Evolutionary conservation across 2,113 vertebrate genomes (phyloP).

Genomic region (Dendropsophus ebraccatus): DNA sequence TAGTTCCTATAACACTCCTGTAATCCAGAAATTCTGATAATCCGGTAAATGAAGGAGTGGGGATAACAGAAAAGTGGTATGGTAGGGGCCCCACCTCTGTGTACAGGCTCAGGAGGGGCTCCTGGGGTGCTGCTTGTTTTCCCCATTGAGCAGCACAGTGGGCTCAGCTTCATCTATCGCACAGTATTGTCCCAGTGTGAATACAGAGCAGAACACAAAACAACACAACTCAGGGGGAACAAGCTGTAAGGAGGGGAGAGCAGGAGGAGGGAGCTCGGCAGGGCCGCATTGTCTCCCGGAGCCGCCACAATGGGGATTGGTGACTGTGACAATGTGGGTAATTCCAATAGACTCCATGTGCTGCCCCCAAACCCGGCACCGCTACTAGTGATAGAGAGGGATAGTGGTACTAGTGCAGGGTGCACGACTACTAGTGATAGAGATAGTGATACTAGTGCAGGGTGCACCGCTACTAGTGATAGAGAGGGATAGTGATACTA

Average conservation of each 20-base stretch:
- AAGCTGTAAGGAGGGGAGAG: neutral
- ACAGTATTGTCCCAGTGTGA: neutral
- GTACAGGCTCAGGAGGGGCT: neutral
- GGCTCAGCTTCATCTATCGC: neutral
- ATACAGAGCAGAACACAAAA: neutral
- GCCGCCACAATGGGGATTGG: constrained; percentile 18
- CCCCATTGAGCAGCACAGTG: neutral
- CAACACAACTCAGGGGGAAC: neutral
- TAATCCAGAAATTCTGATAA: no score
- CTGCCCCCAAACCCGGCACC: neutral
- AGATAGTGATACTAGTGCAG: no score
- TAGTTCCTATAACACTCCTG: no score
- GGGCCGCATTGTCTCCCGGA: neutral
- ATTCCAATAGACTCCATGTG: constrained; percentile 12
- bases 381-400: neutral
- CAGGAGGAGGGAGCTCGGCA: neutral
- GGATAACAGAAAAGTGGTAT: no score
- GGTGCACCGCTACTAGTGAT: no score
- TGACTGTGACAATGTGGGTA: constrained; percentile 35
- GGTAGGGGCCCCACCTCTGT: neutral
- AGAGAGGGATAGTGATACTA: no score
- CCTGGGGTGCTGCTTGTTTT: neutral
- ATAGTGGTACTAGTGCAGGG: no score
- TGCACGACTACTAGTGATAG: no score
- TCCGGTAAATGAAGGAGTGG: no score